phyloP scores from a whole-genome alignment of 2,888 invertebrate species.

The Latrodectus elegans region DNA sequence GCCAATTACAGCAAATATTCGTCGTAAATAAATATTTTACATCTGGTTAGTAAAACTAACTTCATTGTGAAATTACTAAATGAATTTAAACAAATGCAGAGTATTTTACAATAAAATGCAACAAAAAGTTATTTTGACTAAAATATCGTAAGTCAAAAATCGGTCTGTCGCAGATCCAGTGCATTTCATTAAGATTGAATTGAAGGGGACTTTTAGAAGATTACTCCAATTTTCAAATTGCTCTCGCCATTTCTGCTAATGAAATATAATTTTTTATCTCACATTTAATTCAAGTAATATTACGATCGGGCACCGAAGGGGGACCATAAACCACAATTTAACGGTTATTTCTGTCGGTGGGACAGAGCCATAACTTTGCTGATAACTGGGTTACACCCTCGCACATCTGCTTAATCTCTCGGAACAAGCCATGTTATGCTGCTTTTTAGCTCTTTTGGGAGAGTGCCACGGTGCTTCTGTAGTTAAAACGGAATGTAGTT shows the following conservation, averaged over 20 bases:
- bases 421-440: slow-evolving; percentile 12
- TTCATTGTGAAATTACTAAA: no score
- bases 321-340: slow-evolving; percentile 38
- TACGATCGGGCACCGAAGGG: neutral
- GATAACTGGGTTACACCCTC: slow-evolving; percentile 44
- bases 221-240: no score
- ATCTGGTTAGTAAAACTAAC: no score
- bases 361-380: slow-evolving; percentile 40
- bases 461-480: neutral
- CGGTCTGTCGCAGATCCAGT: no score
- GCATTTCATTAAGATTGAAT: no score
- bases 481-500: neutral
- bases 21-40: no score
- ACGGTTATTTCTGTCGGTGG: slow-evolving; percentile 21
- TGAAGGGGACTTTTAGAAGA: no score
- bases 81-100: no score
- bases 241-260: neutral
- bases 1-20: no score
- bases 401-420: slow-evolving; percentile 24
- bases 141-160: no score
- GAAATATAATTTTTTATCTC: neutral
- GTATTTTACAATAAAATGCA: no score
- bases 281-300: neutral
- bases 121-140: no score
- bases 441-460: neutral